These are phyloP conservation scores for Trigoniulus corallinus DNA, from an alignment of 1,140 invertebrate genomes.

Conservation along the genomic window DNA sequence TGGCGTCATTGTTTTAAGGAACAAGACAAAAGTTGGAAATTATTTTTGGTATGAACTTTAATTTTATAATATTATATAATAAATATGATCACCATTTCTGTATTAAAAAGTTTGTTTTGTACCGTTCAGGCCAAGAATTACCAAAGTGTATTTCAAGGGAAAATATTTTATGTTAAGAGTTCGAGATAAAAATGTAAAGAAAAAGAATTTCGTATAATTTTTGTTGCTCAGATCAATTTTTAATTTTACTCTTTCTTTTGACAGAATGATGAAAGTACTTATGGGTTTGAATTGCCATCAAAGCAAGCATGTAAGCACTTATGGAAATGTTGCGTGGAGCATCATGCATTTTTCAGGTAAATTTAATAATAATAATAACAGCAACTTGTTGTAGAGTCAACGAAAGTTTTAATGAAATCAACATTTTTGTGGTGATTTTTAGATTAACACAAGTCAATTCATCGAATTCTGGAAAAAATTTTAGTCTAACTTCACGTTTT, in stretches of 20 bases:
- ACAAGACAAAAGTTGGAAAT: slow-evolving; percentile 91
- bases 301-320: slow-evolving; percentile 90
- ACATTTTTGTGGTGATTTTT: not conserved
- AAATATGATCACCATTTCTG: not conserved
- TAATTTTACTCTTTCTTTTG: slow-evolving; percentile 12
- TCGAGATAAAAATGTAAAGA: slow-evolving; percentile 83
- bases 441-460: not conserved
- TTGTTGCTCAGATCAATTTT: not conserved
- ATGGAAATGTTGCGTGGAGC: slow-evolving; percentile 96
- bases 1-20: slow-evolving; percentile 88
- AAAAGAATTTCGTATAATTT: slow-evolving; percentile 3
- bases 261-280: slow-evolving; percentile 84
- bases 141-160: slow-evolving; percentile 88
- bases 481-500: slow-evolving; percentile 50
- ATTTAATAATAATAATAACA: slow-evolving; percentile 48
- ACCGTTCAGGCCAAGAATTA: slow-evolving; percentile 58
- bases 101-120: slow-evolving; percentile 9
- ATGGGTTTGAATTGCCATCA: slow-evolving; percentile 88
- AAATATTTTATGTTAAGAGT: slow-evolving; percentile 91
- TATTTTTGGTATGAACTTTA: slow-evolving; percentile 74
- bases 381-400: no score
- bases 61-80: not conserved
- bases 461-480: slow-evolving; percentile 42
- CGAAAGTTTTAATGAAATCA: no score
- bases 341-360: slow-evolving; percentile 93